Conservation (phyloP, 2,888 invertebrate genomes). For the Agrenia bidenticulata region DNA sequence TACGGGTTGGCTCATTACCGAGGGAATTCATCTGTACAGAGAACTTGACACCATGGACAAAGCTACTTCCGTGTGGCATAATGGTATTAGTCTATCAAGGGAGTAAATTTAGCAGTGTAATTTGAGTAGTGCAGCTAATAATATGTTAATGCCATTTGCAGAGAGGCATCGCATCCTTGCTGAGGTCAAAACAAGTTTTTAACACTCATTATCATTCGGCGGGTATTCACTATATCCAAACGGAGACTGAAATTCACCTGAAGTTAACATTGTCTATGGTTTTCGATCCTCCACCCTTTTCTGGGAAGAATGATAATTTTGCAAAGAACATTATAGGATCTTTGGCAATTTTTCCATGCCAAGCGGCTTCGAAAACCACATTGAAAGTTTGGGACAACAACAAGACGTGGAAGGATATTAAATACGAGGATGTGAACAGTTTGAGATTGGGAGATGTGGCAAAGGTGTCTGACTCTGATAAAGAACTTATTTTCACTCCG, state of each 20-base stretch:
- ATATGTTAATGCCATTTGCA: no score
- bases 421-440: constrained; percentile 37
- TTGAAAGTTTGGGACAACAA: constrained; percentile 62
- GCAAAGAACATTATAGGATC: constrained; percentile 78
- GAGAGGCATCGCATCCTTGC: constrained; percentile 79
- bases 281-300: constrained; percentile 66
- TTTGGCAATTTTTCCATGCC: constrained; percentile 77
- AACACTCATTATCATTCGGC: constrained; percentile 91
- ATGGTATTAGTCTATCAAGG: constrained; percentile 62
- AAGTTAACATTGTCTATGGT: constrained; percentile 83
- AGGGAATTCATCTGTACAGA: constrained; percentile 98
- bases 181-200: constrained; percentile 88
- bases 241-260: constrained; percentile 73
- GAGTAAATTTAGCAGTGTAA: no score
- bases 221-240: constrained; percentile 77
- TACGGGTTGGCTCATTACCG: constrained; percentile 86
- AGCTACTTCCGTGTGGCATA: constrained; percentile 92
- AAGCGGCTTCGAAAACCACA: constrained; percentile 74
- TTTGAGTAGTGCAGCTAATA: neutral
- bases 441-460: constrained; percentile 43
- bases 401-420: constrained; percentile 32
- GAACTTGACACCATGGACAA: constrained; percentile 98
- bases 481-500: constrained; percentile 46
- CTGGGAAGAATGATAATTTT: constrained; percentile 77
- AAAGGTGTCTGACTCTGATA: neutral